These are phyloP conservation scores for Hycleus cichorii DNA, from an alignment of 1,140 invertebrate genomes.

Conservation along the genomic window DNA sequence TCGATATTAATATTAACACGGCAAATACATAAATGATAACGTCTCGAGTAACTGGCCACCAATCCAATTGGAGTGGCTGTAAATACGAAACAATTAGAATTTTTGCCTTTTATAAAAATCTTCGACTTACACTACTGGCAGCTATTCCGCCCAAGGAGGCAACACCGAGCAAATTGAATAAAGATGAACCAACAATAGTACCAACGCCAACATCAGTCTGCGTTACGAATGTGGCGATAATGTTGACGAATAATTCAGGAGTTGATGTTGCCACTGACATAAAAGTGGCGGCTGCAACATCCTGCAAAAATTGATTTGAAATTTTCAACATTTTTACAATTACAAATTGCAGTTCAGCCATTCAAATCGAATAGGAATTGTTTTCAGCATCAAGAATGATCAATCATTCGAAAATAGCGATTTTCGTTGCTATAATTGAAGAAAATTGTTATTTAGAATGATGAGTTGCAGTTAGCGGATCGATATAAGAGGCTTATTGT, in stretches of 20 bases:
- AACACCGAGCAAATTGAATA: conserved; percentile 83
- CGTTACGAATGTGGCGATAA: conserved; percentile 74
- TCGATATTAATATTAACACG: conserved; percentile 61
- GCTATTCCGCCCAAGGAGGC: conserved; percentile 74
- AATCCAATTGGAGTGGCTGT: conserved; percentile 74
- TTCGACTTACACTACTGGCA: conserved; percentile 53
- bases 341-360: neutral
- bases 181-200: conserved; percentile 78
- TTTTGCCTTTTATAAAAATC: neutral
- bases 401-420: no score
- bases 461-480: no score
- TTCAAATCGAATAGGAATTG: neutral
- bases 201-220: conserved; percentile 75
- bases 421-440: no score
- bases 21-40: conserved; percentile 74
- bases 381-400: neutral
- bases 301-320: conserved; percentile 41
- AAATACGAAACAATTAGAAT: conserved; percentile 23
- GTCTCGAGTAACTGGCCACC: conserved; percentile 79
- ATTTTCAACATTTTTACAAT: neutral
- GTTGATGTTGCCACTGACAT: conserved; percentile 86
- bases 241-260: conserved; percentile 84
- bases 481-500: no score
- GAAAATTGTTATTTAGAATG: no score
- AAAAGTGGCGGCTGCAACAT: conserved; percentile 86